Conservation (phyloP, 2,113 vertebrate genomes). For the Alosa alosa region DNA sequence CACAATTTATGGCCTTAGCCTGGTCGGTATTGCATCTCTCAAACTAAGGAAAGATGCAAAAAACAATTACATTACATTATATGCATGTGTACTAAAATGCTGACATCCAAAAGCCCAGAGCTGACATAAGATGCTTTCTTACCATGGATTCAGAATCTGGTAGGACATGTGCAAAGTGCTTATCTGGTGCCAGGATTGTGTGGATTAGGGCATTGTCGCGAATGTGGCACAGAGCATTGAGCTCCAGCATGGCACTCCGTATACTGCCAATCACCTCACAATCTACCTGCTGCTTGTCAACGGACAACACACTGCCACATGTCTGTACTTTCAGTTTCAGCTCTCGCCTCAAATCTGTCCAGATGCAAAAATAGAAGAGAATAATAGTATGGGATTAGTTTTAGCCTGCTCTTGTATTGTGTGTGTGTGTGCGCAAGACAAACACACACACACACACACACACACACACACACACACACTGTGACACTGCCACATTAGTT, state of each 20-base stretch:
- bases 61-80: neutral
- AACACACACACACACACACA: too few species aligned
- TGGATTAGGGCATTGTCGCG: neutral
- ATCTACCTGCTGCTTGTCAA: slow-evolving; percentile 59
- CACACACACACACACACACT: too few species aligned
- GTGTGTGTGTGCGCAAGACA: too few species aligned
- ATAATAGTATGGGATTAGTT: too few species aligned
- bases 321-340: slow-evolving; percentile 74
- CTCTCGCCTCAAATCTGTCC: slow-evolving; percentile 58
- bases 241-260: slow-evolving; percentile 69
- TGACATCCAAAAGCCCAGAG: too few species aligned
- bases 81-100: neutral
- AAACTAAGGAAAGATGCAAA: slow-evolving; percentile 36
- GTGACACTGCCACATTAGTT: too few species aligned
- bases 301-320: slow-evolving; percentile 64
- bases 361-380: neutral
- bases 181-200: neutral
- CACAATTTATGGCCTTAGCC: slow-evolving; percentile 74
- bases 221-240: slow-evolving; percentile 66
- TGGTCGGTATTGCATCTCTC: slow-evolving; percentile 79
- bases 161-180: neutral
- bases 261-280: slow-evolving; percentile 77
- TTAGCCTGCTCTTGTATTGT: too few species aligned
- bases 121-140: neutral
- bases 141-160: neutral